These are phyloP conservation scores for Ophion obscuratus DNA, from an alignment of 2,888 invertebrate species.

Conservation along the genomic window DNA sequence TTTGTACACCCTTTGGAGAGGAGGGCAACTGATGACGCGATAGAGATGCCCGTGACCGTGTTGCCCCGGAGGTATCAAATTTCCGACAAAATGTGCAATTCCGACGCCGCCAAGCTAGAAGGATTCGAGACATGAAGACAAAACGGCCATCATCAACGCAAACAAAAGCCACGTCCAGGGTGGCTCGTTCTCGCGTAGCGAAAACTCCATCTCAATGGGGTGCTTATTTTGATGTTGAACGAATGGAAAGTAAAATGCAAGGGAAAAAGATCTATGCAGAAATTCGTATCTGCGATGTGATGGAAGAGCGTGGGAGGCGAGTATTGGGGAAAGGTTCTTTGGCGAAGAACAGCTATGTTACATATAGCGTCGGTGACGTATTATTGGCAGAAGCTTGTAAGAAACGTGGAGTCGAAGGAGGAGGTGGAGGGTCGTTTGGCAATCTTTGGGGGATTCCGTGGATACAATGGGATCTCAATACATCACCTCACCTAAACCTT, in stretches of 20 bases:
- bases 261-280: background rate
- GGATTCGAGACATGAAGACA: background rate
- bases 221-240: background rate
- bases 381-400: constrained; percentile 70
- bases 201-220: background rate
- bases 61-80: background rate
- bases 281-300: constrained; percentile 4
- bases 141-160: background rate
- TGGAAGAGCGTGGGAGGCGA: background rate
- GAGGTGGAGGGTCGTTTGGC: constrained; percentile 81
- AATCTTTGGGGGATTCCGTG: constrained; percentile 83
- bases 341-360: constrained; percentile 46
- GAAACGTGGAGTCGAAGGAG: constrained; percentile 26
- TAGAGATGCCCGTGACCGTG: constrained; percentile 12
- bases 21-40: constrained; percentile 22
- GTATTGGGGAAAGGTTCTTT: constrained; percentile 29
- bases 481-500: constrained; percentile 83
- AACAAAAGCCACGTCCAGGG: background rate
- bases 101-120: background rate
- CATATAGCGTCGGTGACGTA: constrained; percentile 79
- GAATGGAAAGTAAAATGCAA: background rate
- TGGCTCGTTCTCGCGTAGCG: background rate
- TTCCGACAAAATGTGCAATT: background rate
- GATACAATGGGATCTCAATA: constrained; percentile 85
- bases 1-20: constrained; percentile 16